Evolutionary conservation across 2,888 invertebrate species (phyloP).

Genomic region (Coecobrya sp.): DNA sequence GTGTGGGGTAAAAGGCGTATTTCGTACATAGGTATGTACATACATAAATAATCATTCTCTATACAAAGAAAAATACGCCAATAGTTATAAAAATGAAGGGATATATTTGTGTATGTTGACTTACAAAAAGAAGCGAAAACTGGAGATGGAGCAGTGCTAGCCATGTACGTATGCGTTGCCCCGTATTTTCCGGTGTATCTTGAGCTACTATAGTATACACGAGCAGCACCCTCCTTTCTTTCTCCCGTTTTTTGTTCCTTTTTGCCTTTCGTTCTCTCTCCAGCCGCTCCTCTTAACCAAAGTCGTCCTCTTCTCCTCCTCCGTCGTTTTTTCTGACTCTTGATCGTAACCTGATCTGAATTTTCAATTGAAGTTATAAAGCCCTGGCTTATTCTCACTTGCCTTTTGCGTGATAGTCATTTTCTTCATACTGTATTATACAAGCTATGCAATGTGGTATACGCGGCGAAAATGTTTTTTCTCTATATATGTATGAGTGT

Average conservation of each 20-base stretch:
- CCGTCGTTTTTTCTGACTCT: conserved; percentile 77
- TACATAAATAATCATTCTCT: background rate
- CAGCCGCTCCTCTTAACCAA: conserved; percentile 60
- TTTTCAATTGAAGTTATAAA: conserved; percentile 85
- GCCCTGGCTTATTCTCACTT: conserved; percentile 77
- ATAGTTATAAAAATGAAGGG: background rate
- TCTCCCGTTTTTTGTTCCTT: background rate
- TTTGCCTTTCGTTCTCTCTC: conserved; percentile 51
- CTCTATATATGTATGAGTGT: conserved; percentile 41
- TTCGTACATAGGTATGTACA: no score
- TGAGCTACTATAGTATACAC: background rate
- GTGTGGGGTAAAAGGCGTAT: no score
- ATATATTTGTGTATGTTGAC: background rate
- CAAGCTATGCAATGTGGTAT: conserved; percentile 24
- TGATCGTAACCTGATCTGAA: conserved; percentile 86
- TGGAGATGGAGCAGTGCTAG: conserved; percentile 10
- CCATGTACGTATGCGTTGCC: conserved; percentile 30
- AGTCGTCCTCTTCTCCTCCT: conserved; percentile 73
- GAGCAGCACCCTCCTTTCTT: background rate
- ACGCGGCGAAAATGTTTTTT: conserved; percentile 22
- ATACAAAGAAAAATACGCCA: background rate
- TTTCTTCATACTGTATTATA: conserved; percentile 42
- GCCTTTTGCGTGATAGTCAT: conserved; percentile 59
- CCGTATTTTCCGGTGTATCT: conserved; percentile 36
- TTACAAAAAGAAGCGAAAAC: background rate